A percentile compares a stretch with the other conserved stretches of the same genome.
phyloP scores from a whole-genome alignment of 2,888 invertebrate species.

The Stenodera caucasica region DNA sequence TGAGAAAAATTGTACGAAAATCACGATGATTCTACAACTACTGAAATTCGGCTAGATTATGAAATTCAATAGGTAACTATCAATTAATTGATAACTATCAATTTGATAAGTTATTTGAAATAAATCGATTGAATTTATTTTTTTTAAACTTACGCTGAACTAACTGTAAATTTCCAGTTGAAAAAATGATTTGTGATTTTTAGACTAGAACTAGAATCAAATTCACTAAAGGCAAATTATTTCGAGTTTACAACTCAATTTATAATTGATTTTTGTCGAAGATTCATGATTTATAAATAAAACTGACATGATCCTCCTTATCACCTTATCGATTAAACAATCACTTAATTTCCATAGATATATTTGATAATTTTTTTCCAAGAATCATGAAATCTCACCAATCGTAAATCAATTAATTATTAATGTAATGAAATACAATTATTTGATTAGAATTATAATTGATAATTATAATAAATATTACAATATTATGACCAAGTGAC shows the following conservation, averaged over 20 bases:
- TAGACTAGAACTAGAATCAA: neutral
- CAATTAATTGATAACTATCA: neutral
- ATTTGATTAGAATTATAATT: neutral
- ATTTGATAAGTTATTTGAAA: neutral
- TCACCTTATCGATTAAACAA: neutral
- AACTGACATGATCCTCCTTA: neutral
- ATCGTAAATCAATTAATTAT: neutral
- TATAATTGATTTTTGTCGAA: neutral
- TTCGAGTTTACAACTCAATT: neutral
- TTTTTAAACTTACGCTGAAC: neutral
- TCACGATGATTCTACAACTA: too few relatives aligned
- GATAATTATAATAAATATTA: neutral
- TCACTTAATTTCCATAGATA: too few relatives aligned
- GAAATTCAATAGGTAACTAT: too few relatives aligned
- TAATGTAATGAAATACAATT: conserved; percentile 2
- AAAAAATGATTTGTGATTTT: neutral
- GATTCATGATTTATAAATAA: neutral
- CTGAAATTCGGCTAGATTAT: too few relatives aligned
- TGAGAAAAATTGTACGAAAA: too few relatives aligned
- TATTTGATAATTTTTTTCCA: neutral
- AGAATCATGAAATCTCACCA: neutral
- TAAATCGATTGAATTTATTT: neutral
- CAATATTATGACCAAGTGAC: conserved; percentile 21
- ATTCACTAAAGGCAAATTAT: neutral
- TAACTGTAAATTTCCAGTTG: neutral